These are phyloP conservation scores for Microcebus lehilahytsara DNA, from an alignment of 2,113 vertebrate species.

Conservation along the genomic window DNA sequence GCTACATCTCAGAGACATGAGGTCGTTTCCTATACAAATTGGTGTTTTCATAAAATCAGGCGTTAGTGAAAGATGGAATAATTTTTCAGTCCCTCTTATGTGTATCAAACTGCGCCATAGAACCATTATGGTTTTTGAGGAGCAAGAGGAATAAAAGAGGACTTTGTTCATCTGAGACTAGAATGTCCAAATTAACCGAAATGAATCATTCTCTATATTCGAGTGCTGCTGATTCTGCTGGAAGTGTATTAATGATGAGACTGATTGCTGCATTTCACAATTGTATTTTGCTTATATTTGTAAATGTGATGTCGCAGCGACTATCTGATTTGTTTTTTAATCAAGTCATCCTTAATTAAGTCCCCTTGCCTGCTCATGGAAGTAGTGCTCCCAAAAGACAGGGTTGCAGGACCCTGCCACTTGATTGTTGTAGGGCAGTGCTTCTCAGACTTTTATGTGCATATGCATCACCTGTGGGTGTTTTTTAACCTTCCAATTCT, in stretches of 20 bases:
- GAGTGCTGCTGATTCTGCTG: constrained; percentile 37
- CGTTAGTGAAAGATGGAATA: constrained; percentile 31
- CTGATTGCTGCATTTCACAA: not conserved
- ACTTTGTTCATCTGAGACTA: constrained; percentile 32
- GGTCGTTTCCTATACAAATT: constrained; percentile 67
- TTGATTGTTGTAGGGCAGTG: not conserved
- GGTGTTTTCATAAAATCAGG: constrained; percentile 57
- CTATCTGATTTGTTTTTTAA: constrained; percentile 5
- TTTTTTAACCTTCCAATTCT: not conserved
- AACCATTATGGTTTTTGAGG: constrained; percentile 7
- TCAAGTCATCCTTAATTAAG: not conserved
- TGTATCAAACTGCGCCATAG: not conserved
- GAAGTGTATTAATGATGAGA: constrained; percentile 22
- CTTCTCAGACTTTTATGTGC: not conserved
- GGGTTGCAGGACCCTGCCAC: not conserved
- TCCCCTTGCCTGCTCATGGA: not conserved
- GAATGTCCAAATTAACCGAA: constrained; percentile 58
- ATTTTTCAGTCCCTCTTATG: constrained; percentile 10
- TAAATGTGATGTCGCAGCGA: not conserved
- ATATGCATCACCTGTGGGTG: not conserved
- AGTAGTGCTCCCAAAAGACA: not conserved
- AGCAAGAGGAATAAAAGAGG: constrained; percentile 35
- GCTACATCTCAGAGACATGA: constrained; percentile 62
- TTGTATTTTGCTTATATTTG: constrained; percentile 37
- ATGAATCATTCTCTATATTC: constrained; percentile 49